Conservation (phyloP, 2,797 vertebrate species). For the Euphonia xanthogaster region DNA sequence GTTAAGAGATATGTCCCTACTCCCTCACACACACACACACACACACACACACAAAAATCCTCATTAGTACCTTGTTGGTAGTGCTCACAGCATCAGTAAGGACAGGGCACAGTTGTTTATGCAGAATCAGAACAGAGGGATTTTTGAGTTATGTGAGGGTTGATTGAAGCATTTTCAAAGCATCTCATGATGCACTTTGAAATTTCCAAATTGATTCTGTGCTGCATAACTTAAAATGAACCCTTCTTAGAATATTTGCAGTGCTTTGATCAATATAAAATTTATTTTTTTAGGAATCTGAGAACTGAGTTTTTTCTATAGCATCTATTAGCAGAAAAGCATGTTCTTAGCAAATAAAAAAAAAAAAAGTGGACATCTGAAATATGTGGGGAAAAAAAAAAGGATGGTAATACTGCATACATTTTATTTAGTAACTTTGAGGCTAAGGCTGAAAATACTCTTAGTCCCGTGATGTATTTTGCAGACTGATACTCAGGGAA, state of each 20-base stretch:
- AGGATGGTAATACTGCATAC: fast-evolving
- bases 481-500: background rate
- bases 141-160: background rate
- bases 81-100: background rate
- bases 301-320: background rate
- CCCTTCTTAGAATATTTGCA: background rate
- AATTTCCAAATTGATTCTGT: background rate
- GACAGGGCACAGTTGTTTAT: background rate
- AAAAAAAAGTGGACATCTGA: fast-evolving
- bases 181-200: background rate
- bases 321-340: background rate
- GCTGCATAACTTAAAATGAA: background rate
- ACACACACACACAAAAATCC: background rate
- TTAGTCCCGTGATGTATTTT: background rate
- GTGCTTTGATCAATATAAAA: background rate
- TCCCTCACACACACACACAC: fast-evolving
- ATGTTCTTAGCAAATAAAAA: background rate
- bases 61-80: slow-evolving; percentile 16
- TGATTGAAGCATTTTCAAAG: slow-evolving; percentile 5
- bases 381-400: background rate
- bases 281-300: background rate
- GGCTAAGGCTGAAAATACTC: background rate
- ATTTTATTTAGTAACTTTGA: background rate
- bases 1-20: background rate
- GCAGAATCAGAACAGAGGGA: background rate